These are phyloP conservation scores for Dolichopus griseipennis DNA, from an alignment of 2,888 invertebrate species.

Conservation along the genomic window DNA sequence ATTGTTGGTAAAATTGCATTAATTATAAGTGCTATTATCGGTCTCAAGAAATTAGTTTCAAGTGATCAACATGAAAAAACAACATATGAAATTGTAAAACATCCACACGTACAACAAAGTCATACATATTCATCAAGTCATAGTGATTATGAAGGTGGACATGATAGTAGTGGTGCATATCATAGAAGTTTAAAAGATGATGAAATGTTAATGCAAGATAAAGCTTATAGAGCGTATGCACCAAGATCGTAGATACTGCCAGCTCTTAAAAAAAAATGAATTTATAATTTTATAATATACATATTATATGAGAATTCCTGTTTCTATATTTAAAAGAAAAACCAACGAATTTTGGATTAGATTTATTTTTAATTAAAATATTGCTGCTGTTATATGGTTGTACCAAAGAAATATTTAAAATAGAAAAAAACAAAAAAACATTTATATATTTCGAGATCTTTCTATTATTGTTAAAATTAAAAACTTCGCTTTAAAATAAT, in stretches of 20 bases:
- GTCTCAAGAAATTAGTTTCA: constrained; percentile 67
- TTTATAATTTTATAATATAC: too few species aligned
- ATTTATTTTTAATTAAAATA: too few species aligned
- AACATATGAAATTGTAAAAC: constrained; percentile 76
- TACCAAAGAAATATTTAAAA: too few species aligned
- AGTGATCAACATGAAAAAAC: constrained; percentile 66
- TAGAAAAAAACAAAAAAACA: too few species aligned
- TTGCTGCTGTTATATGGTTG: too few species aligned
- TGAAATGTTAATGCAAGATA: constrained; percentile 55
- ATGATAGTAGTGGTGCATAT: constrained; percentile 48
- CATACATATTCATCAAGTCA: constrained; percentile 64
- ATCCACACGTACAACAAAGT: constrained; percentile 70
- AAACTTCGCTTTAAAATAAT: too few species aligned
- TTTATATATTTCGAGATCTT: too few species aligned
- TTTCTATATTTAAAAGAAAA: too few species aligned
- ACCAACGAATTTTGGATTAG: too few species aligned
- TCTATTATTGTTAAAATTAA: too few species aligned
- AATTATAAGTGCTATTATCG: constrained; percentile 67
- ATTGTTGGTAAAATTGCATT: constrained; percentile 77
- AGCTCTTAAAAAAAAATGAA: too few species aligned
- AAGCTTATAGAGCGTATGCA: constrained; percentile 52
- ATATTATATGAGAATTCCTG: too few species aligned
- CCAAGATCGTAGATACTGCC: constrained; percentile 24
- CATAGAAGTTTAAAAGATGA: constrained; percentile 51
- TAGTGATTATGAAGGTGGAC: constrained; percentile 52